Evolutionary conservation across 2,113 vertebrate species (phyloP).

Genomic region (Syngnathus scovelli): DNA sequence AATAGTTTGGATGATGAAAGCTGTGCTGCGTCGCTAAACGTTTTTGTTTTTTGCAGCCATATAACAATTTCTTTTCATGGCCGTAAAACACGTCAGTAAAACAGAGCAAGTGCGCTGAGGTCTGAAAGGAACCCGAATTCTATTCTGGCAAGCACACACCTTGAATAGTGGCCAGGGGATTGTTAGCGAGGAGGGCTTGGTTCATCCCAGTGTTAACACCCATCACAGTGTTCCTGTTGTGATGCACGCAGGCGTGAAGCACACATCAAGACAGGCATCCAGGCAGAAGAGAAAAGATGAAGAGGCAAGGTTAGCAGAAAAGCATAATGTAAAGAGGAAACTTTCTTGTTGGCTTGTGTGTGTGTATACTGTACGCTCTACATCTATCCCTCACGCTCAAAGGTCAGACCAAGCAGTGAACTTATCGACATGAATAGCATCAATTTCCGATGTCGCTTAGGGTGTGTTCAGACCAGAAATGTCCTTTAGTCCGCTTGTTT

Average conservation of each 20-base stretch:
- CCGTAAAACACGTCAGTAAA: neutral
- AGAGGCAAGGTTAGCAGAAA: conserved; percentile 55
- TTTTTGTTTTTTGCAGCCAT: too few relatives aligned
- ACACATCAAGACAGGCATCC: conserved; percentile 21
- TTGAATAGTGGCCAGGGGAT: conserved; percentile 91
- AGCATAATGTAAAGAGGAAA: neutral
- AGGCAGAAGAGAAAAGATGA: conserved; percentile 46
- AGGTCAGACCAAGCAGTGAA: too few relatives aligned
- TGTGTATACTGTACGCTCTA: neutral
- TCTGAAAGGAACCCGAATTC: neutral
- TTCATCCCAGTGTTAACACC: conserved; percentile 89
- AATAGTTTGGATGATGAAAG: too few relatives aligned
- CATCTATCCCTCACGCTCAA: too few relatives aligned
- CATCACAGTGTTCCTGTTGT: conserved; percentile 89
- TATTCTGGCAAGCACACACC: conserved; percentile 70
- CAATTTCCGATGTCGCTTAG: too few relatives aligned
- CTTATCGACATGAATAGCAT: too few relatives aligned
- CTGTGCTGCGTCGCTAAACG: too few relatives aligned
- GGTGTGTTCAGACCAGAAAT: too few relatives aligned
- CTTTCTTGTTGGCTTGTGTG: neutral
- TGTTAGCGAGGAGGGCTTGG: conserved; percentile 86
- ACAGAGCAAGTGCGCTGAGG: neutral
- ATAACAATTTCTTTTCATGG: neutral
- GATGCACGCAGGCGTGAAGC: conserved; percentile 35
- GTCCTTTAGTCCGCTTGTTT: too few relatives aligned